phyloP scores from a whole-genome alignment of 2,113 vertebrate genomes.

The Charadrius vociferus region DNA sequence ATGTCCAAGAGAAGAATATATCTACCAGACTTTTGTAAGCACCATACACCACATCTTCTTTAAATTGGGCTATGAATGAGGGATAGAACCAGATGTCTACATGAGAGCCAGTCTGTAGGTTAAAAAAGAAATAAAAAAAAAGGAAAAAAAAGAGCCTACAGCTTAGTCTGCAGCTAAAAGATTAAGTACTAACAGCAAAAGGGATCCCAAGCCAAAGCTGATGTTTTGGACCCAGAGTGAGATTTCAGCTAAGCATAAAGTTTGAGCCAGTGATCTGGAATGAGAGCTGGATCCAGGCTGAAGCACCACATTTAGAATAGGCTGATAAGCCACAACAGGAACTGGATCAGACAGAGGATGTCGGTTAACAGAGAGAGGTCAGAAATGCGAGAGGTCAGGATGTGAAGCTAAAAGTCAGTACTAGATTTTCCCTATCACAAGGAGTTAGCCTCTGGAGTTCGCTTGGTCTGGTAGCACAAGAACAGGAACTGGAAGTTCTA shows the following conservation, averaged over 20 bases:
- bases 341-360: not conserved
- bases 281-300: not conserved
- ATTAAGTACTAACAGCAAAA: not conserved
- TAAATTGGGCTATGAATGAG: not conserved
- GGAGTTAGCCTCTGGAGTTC: not conserved
- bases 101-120: not conserved
- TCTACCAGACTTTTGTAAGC: not conserved
- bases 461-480: not conserved
- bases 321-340: not conserved
- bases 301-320: not conserved
- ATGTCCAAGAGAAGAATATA: not conserved
- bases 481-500: not conserved
- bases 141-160: not conserved
- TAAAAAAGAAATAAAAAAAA: not conserved
- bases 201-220: not conserved
- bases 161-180: not conserved
- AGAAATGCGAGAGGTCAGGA: not conserved
- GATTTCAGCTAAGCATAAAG: not conserved
- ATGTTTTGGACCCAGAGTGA: not conserved
- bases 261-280: not conserved
- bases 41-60: not conserved
- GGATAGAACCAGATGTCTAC: not conserved
- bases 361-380: not conserved
- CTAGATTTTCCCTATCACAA: not conserved
- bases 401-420: not conserved